phyloP scores from a whole-genome alignment of 2,113 vertebrate species.

The Fregetta grallaria region DNA sequence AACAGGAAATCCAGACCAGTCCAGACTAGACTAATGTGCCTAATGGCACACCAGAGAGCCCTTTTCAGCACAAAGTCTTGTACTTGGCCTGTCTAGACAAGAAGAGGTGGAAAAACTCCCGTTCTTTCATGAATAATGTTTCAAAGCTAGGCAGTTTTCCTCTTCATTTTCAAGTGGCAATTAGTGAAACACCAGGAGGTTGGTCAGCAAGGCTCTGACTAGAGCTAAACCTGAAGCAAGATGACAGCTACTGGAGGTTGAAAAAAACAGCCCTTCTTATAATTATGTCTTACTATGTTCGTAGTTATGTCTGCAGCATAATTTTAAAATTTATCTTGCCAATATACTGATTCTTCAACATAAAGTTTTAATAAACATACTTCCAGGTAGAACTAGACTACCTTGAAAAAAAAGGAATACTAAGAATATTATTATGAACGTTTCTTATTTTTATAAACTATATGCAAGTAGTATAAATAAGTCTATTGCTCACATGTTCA shows the following conservation, averaged over 20 bases:
- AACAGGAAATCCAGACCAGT: background rate
- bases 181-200: conserved; percentile 67
- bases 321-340: background rate
- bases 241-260: background rate
- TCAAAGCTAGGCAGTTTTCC: conserved; percentile 23
- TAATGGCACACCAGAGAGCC: conserved; percentile 68
- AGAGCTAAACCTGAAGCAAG: conserved; percentile 8
- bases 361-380: background rate
- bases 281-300: background rate
- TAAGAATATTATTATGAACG: background rate
- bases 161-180: conserved; percentile 72
- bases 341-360: background rate
- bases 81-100: conserved; percentile 75
- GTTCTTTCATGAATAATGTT: conserved; percentile 65
- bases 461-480: background rate
- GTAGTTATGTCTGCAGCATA: background rate
- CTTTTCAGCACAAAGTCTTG: conserved; percentile 69
- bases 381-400: background rate
- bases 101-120: conserved; percentile 17
- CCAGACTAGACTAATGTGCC: conserved; percentile 23
- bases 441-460: background rate
- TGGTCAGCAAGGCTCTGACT: conserved; percentile 39
- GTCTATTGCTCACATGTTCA: background rate
- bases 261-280: background rate
- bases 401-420: background rate